Evolutionary conservation across 2,888 invertebrate genomes (phyloP).

Genomic region (Lysandra coridon): DNA sequence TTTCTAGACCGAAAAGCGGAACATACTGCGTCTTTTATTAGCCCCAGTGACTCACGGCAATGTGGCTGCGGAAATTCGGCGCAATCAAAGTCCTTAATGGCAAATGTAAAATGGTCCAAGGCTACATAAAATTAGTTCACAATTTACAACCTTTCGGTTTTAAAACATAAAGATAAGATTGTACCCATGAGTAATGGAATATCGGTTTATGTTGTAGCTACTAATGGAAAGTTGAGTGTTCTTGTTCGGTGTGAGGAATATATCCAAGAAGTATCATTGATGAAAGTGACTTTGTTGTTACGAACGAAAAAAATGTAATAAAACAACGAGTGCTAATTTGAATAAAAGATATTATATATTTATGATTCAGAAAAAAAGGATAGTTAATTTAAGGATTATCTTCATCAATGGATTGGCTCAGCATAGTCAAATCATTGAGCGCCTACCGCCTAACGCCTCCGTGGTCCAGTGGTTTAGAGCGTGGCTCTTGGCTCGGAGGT

Average conservation of each 20-base stretch:
- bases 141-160: constrained; percentile 15
- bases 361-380: too few species aligned
- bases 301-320: too few species aligned
- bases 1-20: constrained; percentile 16
- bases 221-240: constrained; percentile 1
- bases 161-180: constrained; percentile 18
- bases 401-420: too few species aligned
- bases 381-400: too few species aligned
- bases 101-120: constrained; percentile 49
- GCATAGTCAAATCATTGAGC: too few species aligned
- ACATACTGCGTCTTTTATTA: constrained; percentile 26
- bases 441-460: too few species aligned
- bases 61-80: constrained; percentile 54
- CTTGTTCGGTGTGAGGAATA: neutral
- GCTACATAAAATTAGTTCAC: constrained; percentile 20
- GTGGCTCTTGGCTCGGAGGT: too few species aligned
- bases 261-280: neutral
- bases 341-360: too few species aligned
- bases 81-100: constrained; percentile 62
- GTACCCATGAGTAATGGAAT: constrained; percentile 11
- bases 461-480: too few species aligned
- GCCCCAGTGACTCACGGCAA: constrained; percentile 55
- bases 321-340: too few species aligned
- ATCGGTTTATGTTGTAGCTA: constrained; percentile 14
- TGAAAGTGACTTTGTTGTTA: too few species aligned